Percentiles rank a stretch among this genome's conserved stretches.
Conservation (phyloP, 2,113 vertebrate genomes). For the Elephantulus edwardii region DNA sequence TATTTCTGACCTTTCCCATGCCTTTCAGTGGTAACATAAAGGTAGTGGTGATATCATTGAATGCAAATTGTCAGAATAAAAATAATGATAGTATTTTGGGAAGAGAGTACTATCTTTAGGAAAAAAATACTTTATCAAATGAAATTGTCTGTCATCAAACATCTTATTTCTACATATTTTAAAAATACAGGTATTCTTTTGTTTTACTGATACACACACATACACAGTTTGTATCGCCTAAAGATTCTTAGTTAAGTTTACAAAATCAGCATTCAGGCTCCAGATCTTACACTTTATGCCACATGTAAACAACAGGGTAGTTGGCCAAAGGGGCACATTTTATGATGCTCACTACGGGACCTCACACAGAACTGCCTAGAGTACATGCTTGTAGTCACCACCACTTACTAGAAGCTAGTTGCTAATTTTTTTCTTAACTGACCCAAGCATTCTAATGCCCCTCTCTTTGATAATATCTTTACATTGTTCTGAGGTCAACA, state of each 20-base stretch:
- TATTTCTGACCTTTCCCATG: background rate
- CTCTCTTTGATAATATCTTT: conserved; percentile 3
- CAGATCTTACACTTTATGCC: background rate
- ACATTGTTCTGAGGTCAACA: conserved; percentile 36
- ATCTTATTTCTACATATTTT: conserved; percentile 32
- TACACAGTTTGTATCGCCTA: background rate
- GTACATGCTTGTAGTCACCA: background rate
- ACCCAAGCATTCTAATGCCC: background rate
- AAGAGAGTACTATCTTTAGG: too few species aligned
- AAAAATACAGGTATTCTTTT: background rate
- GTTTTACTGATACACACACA: background rate
- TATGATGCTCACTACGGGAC: background rate
- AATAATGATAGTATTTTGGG: background rate
- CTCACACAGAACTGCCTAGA: background rate
- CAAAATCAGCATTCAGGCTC: background rate
- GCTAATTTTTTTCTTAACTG: background rate
- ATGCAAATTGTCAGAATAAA: background rate
- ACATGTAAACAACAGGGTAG: background rate
- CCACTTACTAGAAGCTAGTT: background rate
- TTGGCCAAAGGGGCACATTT: background rate
- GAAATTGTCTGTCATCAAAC: conserved; percentile 10
- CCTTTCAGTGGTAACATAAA: background rate
- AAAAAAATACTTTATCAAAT: too few species aligned
- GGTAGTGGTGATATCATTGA: background rate
- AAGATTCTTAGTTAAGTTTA: background rate